Evolutionary conservation across 2,797 vertebrate genomes (phyloP).

Genomic region (Cyclura pinguis): DNA sequence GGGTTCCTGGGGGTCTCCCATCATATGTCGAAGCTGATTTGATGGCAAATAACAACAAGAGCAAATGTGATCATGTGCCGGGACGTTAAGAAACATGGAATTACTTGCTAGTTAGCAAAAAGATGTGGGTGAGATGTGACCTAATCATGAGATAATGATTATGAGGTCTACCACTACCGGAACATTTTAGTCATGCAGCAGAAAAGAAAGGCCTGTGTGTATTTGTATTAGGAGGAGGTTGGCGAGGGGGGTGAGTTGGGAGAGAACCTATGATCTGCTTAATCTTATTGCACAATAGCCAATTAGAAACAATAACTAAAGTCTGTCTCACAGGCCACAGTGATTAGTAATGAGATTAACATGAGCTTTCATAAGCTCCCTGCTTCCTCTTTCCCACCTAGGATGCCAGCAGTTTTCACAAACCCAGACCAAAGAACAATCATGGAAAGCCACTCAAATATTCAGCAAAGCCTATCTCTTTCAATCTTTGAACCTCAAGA

Average conservation of each 20-base stretch:
- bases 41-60: not conserved
- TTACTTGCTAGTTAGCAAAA: not conserved
- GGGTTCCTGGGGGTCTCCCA: not conserved
- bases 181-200: not conserved
- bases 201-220: conserved; percentile 3
- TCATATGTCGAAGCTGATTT: not conserved
- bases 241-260: not conserved
- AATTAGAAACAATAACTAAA: not conserved
- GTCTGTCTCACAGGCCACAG: not conserved
- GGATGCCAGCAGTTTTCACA: fast-evolving
- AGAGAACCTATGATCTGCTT: not conserved
- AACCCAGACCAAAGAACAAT: not conserved
- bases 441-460: not conserved
- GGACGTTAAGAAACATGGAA: not conserved
- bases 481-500: not conserved
- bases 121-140: not conserved
- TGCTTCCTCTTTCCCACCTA: conserved; percentile 17
- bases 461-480: not conserved
- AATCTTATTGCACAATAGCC: not conserved
- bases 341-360: conserved; percentile 23
- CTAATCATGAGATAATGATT: not conserved
- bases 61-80: not conserved
- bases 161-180: not conserved
- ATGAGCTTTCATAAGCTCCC: conserved; percentile 15
- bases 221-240: too few relatives aligned